Evolutionary conservation across 2,888 invertebrate genomes (phyloP).

Genomic region (Meghimatium bilineatum): DNA sequence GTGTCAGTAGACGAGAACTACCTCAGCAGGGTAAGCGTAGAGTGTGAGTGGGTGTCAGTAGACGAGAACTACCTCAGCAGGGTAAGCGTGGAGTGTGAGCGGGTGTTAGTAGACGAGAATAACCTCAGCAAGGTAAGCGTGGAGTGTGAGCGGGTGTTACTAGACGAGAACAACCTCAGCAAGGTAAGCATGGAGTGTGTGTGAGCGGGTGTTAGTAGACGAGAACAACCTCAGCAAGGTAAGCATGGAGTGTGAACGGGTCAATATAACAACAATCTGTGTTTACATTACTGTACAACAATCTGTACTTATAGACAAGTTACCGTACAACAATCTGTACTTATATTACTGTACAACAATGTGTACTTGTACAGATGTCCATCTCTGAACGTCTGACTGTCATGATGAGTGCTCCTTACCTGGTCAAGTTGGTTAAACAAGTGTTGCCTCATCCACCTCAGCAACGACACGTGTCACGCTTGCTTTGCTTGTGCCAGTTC

Average conservation of each 20-base stretch:
- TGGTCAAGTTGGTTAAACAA: constrained; percentile 54
- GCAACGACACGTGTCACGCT: constrained; percentile 57
- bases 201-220: neutral
- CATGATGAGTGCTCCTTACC: constrained; percentile 64
- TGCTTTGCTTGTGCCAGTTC: constrained; percentile 60
- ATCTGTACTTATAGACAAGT: too few species aligned
- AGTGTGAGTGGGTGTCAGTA: neutral
- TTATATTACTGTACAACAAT: too few species aligned
- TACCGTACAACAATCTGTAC: too few species aligned
- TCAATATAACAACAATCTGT: too few species aligned
- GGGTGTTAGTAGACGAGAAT: neutral
- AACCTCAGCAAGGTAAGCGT: constrained; percentile 59
- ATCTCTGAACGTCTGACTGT: constrained; percentile 65
- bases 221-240: neutral
- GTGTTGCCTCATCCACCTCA: constrained; percentile 53
- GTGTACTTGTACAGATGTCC: constrained; percentile 55
- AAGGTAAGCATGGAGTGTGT: neutral
- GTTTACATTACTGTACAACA: too few species aligned
- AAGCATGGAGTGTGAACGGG: neutral
- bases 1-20: neutral
- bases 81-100: neutral
- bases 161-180: too few species aligned
- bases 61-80: neutral
- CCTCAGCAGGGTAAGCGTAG: neutral
- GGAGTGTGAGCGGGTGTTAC: neutral